These are phyloP conservation scores for Ctenosaura bakeri DNA, from an alignment of 2,797 vertebrate species.

Conservation along the genomic window DNA sequence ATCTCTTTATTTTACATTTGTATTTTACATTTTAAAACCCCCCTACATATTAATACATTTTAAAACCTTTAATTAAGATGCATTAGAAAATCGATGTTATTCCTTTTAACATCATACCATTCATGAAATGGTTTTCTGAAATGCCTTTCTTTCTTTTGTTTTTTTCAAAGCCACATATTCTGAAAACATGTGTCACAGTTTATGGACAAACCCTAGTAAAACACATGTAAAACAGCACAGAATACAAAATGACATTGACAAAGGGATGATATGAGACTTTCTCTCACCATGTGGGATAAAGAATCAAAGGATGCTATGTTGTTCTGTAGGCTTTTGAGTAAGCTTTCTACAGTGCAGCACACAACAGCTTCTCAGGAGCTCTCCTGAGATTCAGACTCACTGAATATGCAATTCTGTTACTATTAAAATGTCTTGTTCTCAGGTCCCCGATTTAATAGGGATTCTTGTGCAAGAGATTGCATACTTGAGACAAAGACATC, in stretches of 20 bases:
- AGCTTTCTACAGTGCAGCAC: conserved; percentile 28
- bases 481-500: conserved; percentile 52
- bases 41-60: neutral
- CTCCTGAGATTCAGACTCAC: neutral
- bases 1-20: neutral
- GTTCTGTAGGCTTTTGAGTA: conserved; percentile 27
- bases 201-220: neutral
- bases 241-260: neutral
- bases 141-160: neutral
- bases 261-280: conserved; percentile 9
- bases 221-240: neutral
- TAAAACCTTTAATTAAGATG: neutral
- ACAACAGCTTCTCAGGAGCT: conserved; percentile 7
- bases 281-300: neutral
- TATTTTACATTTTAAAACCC: neutral
- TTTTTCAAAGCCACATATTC: neutral
- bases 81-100: neutral
- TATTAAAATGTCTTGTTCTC: conserved; percentile 66
- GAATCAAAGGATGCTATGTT: conserved; percentile 27
- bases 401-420: conserved; percentile 28
- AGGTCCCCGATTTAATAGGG: conserved; percentile 55
- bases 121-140: neutral
- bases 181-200: neutral
- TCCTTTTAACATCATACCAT: neutral
- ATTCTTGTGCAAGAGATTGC: conserved; percentile 52